Base-by-base conservation (phyloP, 2,888 invertebrate genomes). In the Volucella inanis region DNA sequence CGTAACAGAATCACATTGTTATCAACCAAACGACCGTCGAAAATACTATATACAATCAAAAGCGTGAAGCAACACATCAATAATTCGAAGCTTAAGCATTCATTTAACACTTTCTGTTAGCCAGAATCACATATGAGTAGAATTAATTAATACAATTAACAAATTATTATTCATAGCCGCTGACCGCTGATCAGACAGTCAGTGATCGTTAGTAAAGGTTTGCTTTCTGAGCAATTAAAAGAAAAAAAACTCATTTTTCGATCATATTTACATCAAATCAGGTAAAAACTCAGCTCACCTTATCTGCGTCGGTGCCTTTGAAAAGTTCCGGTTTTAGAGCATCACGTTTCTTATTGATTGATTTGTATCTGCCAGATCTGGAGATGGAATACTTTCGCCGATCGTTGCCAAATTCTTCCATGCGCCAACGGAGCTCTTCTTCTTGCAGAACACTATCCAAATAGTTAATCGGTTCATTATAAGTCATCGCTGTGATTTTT, bases 351-450 rank as follows among this genome's bases (percentile, higher is more conserved):
- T 93, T 93, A 80, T 93, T 93, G 11, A 93, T 92, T 87, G 94
- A 94, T 88, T 92, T 93, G 92, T 94, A 93, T 87, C 94, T 92
- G 3, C 94, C 94, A 43, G 94, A 94, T 79, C 94, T 90, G 0
- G 94, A 94, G 87, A 94, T 94, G n/a, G 94, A 94, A 88, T 90
- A 91, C 88, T 90, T 90, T 65, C 92, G 89, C 89, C 91, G 90
- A 84, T 91, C 90, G 87, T 91, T 91, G 81, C 90, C 89, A 72
- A 90, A 91, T 74, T 92, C 91, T 14, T 84, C 84, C 75, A 84
- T 84, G 38, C 79, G 84, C 74, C 91, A 90, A 12, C 91, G 90
- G 81, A 89, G 90, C 86, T 91, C 91, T 87, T 91, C 91, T 87
- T 91, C 91, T 61, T 90, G 90, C 84, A 91, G 88, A 76, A 91